Base-by-base conservation (phyloP, 2,797 vertebrate species). In the Anableps anableps region DNA sequence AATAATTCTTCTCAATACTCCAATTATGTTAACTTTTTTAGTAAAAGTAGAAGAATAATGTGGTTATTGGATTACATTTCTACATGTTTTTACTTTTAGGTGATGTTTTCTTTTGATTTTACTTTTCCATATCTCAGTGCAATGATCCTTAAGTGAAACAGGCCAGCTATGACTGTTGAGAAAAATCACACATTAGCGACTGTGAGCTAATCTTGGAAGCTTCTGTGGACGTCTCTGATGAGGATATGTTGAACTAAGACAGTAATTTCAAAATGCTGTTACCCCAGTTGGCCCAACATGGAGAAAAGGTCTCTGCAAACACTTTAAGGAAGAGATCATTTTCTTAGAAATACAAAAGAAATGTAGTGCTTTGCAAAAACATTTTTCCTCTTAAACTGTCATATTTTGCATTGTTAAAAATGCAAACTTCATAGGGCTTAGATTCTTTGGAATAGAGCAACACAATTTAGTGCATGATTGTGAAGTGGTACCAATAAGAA, bases 191-290 rank as follows among this genome's bases (percentile, higher is more conserved):
- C 5, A 45, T 9, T 23, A 38, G 9, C 34, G 43, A 31, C 41
- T 5, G 19, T 72, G 34, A 71, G 53, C 23, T 45, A 60, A 45
- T 81, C 73, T 75, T 75, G 77, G 64, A 70, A 72, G 76, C 14
- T 58, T 58, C n/a, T 68, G 31, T 68, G 64, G 36, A 75, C 64
- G 21, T 64, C 50, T 75, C 74, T 31, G 58, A 79, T 82, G 38
- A 77, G 58, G 77, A 81, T 60, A 76, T 31, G n/a, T 43, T 60
- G 0, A 9, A 75, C 75, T 29, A n/a, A 55, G 78, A 83, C 60
- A 21, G 62, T 53, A 1, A 34, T 85, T 83, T 79, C 50, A 43
- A 73, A 81, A 83, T n/a, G 4, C 16, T 34, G 55, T 41, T 50
- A 0, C 76, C 41, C 38, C 36, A n/a, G 8, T 7, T 29, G 38